Evolutionary conservation across 2,113 vertebrate species (phyloP).

Genomic region (Brachyhypopomus gauderio): DNA sequence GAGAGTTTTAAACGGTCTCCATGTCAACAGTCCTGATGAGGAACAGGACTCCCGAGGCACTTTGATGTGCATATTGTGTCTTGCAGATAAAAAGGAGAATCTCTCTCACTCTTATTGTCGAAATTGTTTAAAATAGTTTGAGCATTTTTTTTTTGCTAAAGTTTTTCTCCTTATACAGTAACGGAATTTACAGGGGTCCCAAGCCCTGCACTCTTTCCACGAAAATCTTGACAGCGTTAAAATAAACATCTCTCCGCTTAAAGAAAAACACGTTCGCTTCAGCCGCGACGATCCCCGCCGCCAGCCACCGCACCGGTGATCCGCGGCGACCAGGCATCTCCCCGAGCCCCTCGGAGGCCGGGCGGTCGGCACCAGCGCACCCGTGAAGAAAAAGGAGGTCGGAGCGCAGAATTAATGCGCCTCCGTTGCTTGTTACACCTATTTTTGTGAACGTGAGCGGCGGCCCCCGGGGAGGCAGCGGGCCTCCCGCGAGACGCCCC

Average conservation of each 20-base stretch:
- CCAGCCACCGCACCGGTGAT: conserved; percentile 52
- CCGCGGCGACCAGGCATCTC: conserved; percentile 56
- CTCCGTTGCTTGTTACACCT: conserved; percentile 75
- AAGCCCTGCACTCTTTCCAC: conserved; percentile 73
- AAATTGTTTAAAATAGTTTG: conserved; percentile 70
- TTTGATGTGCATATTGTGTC: conserved; percentile 64
- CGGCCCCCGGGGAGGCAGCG: conserved; percentile 61
- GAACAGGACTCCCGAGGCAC: conserved; percentile 63
- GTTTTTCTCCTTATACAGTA: conserved; percentile 80
- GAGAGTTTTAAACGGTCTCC: conserved; percentile 33
- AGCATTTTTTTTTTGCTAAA: conserved; percentile 64
- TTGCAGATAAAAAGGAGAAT: conserved; percentile 65
- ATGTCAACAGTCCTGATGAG: conserved; percentile 59
- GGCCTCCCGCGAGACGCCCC: conserved; percentile 68
- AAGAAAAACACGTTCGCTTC: conserved; percentile 74
- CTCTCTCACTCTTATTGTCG: conserved; percentile 56
- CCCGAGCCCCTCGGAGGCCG: conserved; percentile 19
- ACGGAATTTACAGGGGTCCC: conserved; percentile 53
- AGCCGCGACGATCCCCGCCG: conserved; percentile 63
- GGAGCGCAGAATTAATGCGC: conserved; percentile 67
- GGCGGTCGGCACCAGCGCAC: not conserved
- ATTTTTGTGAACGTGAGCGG: conserved; percentile 76
- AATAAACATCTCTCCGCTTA: conserved; percentile 67
- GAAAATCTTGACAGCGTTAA: conserved; percentile 75
- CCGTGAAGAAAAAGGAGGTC: conserved; percentile 57